A percentile compares a stretch with the other conserved stretches of the same genome.
phyloP scores from a whole-genome alignment of 2,888 invertebrate genomes.

The Macrophya alboannulata region DNA sequence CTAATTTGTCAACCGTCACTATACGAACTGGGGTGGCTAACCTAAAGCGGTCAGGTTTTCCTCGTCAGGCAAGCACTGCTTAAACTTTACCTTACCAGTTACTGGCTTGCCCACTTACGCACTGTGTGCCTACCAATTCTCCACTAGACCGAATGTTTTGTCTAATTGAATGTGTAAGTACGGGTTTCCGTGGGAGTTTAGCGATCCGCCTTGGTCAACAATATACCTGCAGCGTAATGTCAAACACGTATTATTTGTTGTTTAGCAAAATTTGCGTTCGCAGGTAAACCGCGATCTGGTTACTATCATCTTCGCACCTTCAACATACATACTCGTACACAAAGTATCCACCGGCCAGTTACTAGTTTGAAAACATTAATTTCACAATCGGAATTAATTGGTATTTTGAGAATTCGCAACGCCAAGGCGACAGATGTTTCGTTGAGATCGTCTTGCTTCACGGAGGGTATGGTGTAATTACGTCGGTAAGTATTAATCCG shows the following conservation, averaged over 20 bases:
- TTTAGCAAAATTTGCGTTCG: constrained; percentile 15
- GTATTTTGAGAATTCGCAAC: constrained; percentile 20
- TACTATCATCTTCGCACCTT: neutral
- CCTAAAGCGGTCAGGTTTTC: constrained; percentile 54
- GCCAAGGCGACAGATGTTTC: constrained; percentile 32
- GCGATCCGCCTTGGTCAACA: constrained; percentile 41
- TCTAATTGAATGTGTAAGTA: constrained; percentile 46
- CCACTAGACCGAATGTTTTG: constrained; percentile 21
- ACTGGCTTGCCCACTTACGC: constrained; percentile 30
- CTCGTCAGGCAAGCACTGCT: constrained; percentile 39
- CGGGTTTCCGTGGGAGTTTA: constrained; percentile 36
- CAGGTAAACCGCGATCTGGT: neutral
- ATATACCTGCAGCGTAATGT: constrained; percentile 36
- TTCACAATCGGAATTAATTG: neutral
- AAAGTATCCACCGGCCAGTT: neutral
- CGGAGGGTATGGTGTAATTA: constrained; percentile 42
- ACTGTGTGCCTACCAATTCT: constrained; percentile 38
- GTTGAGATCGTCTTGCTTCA: constrained; percentile 46
- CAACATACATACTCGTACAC: neutral
- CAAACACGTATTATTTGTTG: constrained; percentile 26
- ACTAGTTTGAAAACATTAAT: neutral
- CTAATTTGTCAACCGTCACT: constrained; percentile 78
- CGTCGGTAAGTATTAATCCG: constrained; percentile 50
- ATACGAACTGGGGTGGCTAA: constrained; percentile 52
- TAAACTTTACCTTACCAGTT: constrained; percentile 41